These are phyloP conservation scores for Trachelus stipa DNA, from an alignment of 2,888 invertebrate species.

Conservation along the genomic window DNA sequence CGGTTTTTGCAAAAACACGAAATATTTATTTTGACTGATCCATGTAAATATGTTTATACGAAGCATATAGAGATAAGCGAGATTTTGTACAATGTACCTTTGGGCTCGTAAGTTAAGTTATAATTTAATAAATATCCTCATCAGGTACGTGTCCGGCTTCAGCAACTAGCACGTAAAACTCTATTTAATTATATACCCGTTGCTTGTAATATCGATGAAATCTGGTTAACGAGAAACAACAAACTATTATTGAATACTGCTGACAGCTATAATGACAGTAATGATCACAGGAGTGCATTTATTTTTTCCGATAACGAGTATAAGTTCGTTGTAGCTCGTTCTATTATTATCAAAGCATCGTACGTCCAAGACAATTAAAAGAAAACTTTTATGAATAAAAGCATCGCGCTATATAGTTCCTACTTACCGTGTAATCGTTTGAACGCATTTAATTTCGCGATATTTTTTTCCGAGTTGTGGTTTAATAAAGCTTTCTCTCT, in stretches of 20 bases:
- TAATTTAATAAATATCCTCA: constrained; percentile 26
- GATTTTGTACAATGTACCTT: constrained; percentile 47
- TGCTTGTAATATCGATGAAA: background rate
- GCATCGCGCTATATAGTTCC: constrained; percentile 16
- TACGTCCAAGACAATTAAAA: background rate
- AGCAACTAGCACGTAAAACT: constrained; percentile 24
- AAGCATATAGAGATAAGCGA: constrained; percentile 32
- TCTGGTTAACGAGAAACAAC: background rate
- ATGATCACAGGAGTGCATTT: background rate
- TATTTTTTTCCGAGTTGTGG: constrained; percentile 11
- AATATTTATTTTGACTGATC: constrained; percentile 15
- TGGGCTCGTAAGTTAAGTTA: constrained; percentile 35
- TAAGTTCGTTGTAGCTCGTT: background rate
- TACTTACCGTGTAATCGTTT: constrained; percentile 15
- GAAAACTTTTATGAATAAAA: background rate
- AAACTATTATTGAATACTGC: background rate
- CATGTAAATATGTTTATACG: constrained; percentile 16
- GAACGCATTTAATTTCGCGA: constrained; percentile 20
- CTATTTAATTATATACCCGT: constrained; percentile 12
- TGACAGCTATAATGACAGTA: background rate
- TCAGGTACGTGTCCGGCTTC: constrained; percentile 29
- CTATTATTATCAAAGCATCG: background rate
- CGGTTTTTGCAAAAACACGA: background rate
- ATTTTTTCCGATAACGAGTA: background rate
- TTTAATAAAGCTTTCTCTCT: background rate